phyloP scores from a whole-genome alignment of 2,888 invertebrate genomes.

The Eledone cirrhosa region DNA sequence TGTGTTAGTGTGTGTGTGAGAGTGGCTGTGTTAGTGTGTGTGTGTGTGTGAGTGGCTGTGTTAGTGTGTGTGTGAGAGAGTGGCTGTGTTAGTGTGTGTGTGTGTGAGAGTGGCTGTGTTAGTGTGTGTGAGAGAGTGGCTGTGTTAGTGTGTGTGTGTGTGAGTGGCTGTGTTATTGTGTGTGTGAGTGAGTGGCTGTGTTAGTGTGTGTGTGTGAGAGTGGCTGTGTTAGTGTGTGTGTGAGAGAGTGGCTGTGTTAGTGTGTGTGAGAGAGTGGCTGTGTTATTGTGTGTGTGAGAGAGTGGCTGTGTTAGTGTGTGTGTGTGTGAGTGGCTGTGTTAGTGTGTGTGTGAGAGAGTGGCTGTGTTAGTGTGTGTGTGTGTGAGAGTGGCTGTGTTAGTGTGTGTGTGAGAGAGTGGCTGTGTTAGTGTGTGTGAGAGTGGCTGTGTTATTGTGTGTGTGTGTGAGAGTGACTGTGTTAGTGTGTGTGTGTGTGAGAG shows the following conservation, averaged over 20 bases:
- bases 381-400: not conserved
- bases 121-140: too few relatives aligned
- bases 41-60: not conserved
- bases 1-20: too few relatives aligned
- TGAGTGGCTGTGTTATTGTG: not conserved
- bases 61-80: not conserved
- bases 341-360: not conserved
- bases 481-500: not conserved
- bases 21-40: too few relatives aligned
- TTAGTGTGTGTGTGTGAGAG: not conserved
- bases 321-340: not conserved
- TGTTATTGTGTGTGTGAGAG: not conserved
- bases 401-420: not conserved
- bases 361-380: not conserved
- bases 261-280: too few relatives aligned
- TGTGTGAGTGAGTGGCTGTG: not conserved
- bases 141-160: not conserved
- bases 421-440: not conserved
- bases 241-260: not conserved
- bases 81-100: not conserved
- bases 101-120: not conserved
- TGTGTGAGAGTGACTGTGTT: not conserved
- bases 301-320: not conserved
- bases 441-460: not conserved
- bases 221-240: not conserved